These are phyloP conservation scores for Eucidaris tribuloides DNA, from an alignment of 35 echinoderm and acorn worm genomes.

Conservation along the genomic window DNA sequence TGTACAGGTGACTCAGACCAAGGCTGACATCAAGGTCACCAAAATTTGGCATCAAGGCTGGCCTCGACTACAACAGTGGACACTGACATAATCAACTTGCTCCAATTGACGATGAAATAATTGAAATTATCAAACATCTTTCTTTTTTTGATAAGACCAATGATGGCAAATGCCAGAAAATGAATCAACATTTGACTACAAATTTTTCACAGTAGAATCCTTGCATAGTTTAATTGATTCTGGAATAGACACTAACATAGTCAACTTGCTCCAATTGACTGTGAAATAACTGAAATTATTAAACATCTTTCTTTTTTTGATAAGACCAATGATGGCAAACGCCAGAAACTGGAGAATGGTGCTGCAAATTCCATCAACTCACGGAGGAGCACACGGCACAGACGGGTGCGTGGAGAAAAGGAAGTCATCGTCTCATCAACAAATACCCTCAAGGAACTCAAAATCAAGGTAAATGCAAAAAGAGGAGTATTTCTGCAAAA, in stretches of 20 bases:
- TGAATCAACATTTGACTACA: too few species aligned
- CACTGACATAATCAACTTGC: too few species aligned
- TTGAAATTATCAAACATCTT: neutral
- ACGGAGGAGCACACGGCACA: slow-evolving; percentile 82
- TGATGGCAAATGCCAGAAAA: slow-evolving; percentile 47
- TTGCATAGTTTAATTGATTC: too few species aligned
- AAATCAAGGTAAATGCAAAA: slow-evolving; percentile 96
- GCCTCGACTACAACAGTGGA: too few species aligned
- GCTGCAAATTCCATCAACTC: neutral
- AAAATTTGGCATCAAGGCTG: too few species aligned
- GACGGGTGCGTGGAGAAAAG: slow-evolving; percentile 90
- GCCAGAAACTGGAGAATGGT: slow-evolving; percentile 16
- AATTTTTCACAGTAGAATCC: too few species aligned
- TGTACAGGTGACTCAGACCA: too few species aligned
- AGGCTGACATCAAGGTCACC: too few species aligned
- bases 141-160: slow-evolving; percentile 29
- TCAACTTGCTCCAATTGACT: neutral
- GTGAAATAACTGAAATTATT: neutral
- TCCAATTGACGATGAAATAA: neutral
- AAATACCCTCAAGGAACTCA: slow-evolving; percentile 96
- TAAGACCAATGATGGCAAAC: slow-evolving; percentile 50
- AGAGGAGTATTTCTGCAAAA: too few species aligned
- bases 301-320: neutral
- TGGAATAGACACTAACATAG: too few species aligned
- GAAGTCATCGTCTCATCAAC: slow-evolving; percentile 88